These are phyloP conservation scores for Venturia canescens DNA, from an alignment of 1,140 invertebrate genomes.

Conservation along the genomic window DNA sequence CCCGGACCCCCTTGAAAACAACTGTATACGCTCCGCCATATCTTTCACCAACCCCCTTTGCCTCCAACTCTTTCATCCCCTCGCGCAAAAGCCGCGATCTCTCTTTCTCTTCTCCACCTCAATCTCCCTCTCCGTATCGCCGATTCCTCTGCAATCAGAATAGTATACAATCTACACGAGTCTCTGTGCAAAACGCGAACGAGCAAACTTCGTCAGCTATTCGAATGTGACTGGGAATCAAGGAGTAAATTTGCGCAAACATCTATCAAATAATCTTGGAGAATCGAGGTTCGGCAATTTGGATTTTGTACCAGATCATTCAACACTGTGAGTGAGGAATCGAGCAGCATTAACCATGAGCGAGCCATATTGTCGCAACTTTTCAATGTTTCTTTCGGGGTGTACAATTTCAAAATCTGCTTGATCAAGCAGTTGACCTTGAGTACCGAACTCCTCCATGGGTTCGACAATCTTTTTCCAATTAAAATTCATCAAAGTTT, in stretches of 20 bases:
- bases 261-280: neutral
- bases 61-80: conserved; percentile 30
- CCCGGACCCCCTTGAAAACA: conserved; percentile 65
- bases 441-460: no score
- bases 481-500: neutral
- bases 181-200: conserved; percentile 38
- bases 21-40: conserved; percentile 62
- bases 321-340: no score
- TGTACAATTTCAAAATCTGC: no score
- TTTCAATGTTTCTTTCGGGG: no score
- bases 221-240: conserved; percentile 28
- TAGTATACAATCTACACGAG: conserved; percentile 36
- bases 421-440: no score
- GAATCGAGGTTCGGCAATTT: neutral
- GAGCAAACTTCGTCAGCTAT: conserved; percentile 42
- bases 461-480: neutral
- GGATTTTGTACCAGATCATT: neutral
- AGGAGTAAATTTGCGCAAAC: conserved; percentile 29
- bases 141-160: conserved; percentile 35
- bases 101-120: neutral
- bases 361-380: neutral
- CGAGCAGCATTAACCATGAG: neutral
- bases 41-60: conserved; percentile 41
- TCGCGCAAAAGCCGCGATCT: neutral
- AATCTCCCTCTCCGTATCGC: neutral